These are phyloP conservation scores for Entomyzon cyanotis DNA, from an alignment of 2,113 vertebrate genomes.

Conservation along the genomic window DNA sequence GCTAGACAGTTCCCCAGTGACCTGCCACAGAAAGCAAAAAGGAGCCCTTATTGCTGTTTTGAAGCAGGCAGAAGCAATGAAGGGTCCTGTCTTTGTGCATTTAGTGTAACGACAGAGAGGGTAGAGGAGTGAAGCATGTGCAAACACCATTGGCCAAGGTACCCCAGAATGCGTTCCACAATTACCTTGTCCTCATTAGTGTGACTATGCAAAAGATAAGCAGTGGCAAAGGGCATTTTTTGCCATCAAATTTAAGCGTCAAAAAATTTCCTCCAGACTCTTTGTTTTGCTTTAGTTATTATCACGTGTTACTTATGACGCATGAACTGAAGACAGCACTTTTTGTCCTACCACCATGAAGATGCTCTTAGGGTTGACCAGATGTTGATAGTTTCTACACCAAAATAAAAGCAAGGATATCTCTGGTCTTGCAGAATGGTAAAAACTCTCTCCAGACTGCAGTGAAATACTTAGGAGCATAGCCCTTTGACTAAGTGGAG, in stretches of 20 bases:
- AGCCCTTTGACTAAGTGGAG: neutral
- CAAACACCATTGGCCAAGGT: neutral
- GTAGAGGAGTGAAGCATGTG: neutral
- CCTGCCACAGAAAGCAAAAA: neutral
- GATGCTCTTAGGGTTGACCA: neutral
- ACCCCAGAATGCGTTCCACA: accelerated
- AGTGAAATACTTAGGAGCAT: neutral
- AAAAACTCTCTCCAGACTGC: neutral
- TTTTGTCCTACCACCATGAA: neutral
- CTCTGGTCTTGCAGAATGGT: neutral
- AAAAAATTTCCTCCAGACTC: neutral
- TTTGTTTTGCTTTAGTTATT: neutral
- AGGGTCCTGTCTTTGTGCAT: neutral
- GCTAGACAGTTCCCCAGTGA: conserved; percentile 4
- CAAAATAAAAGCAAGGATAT: neutral
- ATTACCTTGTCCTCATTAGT: neutral
- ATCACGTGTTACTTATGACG: neutral
- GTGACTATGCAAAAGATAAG: neutral
- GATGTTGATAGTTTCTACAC: neutral
- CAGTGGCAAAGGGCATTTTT: neutral
- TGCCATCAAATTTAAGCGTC: neutral
- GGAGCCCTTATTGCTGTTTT: neutral
- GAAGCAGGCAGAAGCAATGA: neutral
- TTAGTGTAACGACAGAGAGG: neutral
- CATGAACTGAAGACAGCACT: neutral